Conservation (phyloP, 2,888 invertebrate genomes). For the Tetragonula carbonaria region DNA sequence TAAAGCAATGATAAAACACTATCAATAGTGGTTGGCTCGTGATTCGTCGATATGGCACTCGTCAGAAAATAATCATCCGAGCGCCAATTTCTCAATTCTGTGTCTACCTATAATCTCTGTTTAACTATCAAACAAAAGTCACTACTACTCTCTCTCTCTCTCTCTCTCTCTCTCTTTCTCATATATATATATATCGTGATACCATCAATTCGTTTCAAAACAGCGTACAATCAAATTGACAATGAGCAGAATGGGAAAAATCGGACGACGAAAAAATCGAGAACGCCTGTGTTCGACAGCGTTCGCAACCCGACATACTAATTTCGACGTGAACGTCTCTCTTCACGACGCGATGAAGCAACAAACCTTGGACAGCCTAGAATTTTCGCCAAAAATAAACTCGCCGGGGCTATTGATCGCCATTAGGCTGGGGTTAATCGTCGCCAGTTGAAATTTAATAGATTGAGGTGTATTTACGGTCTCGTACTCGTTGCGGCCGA, state of each 20-base stretch:
- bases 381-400: slow-evolving; percentile 19
- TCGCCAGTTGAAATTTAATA: slow-evolving; percentile 18
- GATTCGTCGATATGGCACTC: background rate
- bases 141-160: background rate
- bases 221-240: background rate
- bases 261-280: background rate
- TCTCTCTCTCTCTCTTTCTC: no score
- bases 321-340: slow-evolving; percentile 15
- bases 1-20: no score
- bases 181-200: background rate
- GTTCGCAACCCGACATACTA: background rate
- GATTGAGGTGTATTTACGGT: slow-evolving; percentile 12
- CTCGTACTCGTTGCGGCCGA: background rate
- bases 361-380: slow-evolving; percentile 10
- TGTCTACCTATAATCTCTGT: background rate
- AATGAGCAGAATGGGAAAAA: background rate
- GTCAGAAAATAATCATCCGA: background rate
- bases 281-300: no score
- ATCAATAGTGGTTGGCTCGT: no score
- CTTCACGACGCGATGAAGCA: slow-evolving; percentile 4
- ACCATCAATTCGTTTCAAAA: background rate
- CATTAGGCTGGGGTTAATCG: background rate
- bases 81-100: background rate
- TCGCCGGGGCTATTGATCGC: background rate
- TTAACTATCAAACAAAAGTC: background rate